Evolutionary conservation across 1,140 invertebrate genomes (phyloP), one percentile per base, ranked within the genome.

Genomic region (Drosophila saltans): DNA sequence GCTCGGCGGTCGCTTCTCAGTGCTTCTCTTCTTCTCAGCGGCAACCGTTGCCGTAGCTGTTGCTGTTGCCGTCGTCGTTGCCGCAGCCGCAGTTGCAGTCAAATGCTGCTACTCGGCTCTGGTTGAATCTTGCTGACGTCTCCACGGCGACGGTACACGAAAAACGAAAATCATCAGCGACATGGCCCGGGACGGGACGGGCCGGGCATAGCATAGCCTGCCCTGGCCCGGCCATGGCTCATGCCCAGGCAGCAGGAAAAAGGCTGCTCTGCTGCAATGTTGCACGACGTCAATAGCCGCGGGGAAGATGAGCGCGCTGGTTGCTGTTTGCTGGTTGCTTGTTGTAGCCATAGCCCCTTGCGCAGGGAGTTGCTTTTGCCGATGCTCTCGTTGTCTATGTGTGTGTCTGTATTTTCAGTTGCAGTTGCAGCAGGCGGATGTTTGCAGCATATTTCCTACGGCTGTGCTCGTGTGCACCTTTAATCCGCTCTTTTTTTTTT

Each of bases 391-490:
- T 48, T 57, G 65, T 58, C 48, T 52, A 52, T 52, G 62, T 64
- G 45, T 69, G 69, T 71, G 74, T 81, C 71, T 76, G 83, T 80
- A 79, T 88, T 89, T 84, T 88, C 83, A 88, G 83, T 80, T 91
- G 88, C 88, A 91, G 89, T 82, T 91, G 88, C 88, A 91, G 89
- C 89, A 91, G 83, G 88, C 88, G 88, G 88, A 91, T 91, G 88
- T 91, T 90, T 90, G 78, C 82, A 89, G 81, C 81, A 84, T 84
- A 85, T 89, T 89, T 89, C 81, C 84, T 89, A 88, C 69, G 84
- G 85, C 80, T 63, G 71, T 84, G 85, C 81, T 90, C 85, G 88
- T 84, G 85, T 84, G 75, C 84, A 84, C 85, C 84, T 89, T 89
- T 89, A 89, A 89, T 89, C 84, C 85, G 84, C 85, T 89, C 84